Conservation (phyloP, 1,140 invertebrate species). For the Gonioctena quinquepunctata region DNA sequence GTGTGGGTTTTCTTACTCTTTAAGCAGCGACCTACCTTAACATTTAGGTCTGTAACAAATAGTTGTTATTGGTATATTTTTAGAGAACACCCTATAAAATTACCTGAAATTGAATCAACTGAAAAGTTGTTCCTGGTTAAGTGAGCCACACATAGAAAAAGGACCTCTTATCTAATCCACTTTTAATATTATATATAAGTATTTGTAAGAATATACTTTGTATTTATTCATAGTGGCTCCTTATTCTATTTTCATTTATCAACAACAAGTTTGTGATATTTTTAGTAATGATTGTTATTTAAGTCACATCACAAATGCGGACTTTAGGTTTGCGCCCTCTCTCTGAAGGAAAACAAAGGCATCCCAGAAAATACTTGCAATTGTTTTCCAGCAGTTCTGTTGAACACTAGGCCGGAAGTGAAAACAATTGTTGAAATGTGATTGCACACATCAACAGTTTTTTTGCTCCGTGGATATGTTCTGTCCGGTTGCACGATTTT, state of each 20-base stretch:
- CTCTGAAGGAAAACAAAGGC: constrained; percentile 39
- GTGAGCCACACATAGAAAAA: constrained; percentile 47
- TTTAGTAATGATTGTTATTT: constrained; percentile 57
- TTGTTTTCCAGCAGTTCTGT: constrained; percentile 45
- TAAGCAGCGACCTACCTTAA: constrained; percentile 31
- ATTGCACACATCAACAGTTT: neutral
- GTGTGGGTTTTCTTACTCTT: constrained; percentile 45
- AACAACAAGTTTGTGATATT: constrained; percentile 58
- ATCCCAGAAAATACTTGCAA: neutral
- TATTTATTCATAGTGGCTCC: constrained; percentile 50
- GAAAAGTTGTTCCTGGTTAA: constrained; percentile 38
- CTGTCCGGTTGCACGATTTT: neutral
- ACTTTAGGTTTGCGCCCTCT: constrained; percentile 45
- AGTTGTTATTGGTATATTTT: constrained; percentile 45
- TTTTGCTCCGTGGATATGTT: neutral
- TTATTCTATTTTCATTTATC: constrained; percentile 54
- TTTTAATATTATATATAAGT: constrained; percentile 15
- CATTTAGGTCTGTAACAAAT: constrained; percentile 3
- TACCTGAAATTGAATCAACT: constrained; percentile 44
- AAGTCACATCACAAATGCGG: constrained; percentile 53
- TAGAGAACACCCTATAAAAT: constrained; percentile 39
- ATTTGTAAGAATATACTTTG: constrained; percentile 38
- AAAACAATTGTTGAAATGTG: constrained; percentile 3
- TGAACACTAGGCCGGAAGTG: constrained; percentile 32
- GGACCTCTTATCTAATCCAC: constrained; percentile 35